Base-by-base conservation (phyloP, 1,140 invertebrate genomes). In the Apis mellifera region DNA sequence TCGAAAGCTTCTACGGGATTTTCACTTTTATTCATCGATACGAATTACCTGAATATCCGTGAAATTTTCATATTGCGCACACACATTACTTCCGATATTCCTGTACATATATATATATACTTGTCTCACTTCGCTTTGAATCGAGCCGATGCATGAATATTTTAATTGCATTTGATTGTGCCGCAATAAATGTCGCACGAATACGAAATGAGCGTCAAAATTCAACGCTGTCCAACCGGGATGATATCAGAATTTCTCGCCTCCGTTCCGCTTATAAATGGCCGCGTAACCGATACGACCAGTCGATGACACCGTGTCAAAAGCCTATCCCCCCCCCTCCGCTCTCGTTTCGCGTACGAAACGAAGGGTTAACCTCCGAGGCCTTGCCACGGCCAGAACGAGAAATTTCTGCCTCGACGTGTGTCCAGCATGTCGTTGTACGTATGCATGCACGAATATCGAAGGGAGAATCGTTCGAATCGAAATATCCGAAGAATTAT, bases 231-330 rank as follows among this genome's bases (percentile, higher is more conserved):
- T 7, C 21, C 13, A 17, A 15, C 42, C 19, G 32, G 26, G 66
- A n/a, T 60, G 54, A 21, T 81, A 57, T 57, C 64, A 17, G 54
- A 48, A 57, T 76, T 19, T 65, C 71, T 48, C 71, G 68, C 68
- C 48, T 72, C 19, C 42, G 26, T 32, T 60, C 21, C n/a, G 52
- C 78, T 68, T 52, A 26, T 59, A 76, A 76, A 82, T 23, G 62
- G 76, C 69, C 68, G 84, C 74, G 86, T 87, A 88, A 87, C 85
- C 85, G 82, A 88, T 88, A 84, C 82, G 78, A 66, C 78, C 69
- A 42, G 73, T 66, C 66, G 78, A 87, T 84, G 82, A 88, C 78
- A 78, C 86, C 78, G 78, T 57, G 82, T 78, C 86, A 83, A 82
- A 89, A 88, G 88, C 88, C 23, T 23, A 42, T 26, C 23, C 13